Conservation (phyloP, 2,113 vertebrate species). For the Paratilapia polleni region DNA sequence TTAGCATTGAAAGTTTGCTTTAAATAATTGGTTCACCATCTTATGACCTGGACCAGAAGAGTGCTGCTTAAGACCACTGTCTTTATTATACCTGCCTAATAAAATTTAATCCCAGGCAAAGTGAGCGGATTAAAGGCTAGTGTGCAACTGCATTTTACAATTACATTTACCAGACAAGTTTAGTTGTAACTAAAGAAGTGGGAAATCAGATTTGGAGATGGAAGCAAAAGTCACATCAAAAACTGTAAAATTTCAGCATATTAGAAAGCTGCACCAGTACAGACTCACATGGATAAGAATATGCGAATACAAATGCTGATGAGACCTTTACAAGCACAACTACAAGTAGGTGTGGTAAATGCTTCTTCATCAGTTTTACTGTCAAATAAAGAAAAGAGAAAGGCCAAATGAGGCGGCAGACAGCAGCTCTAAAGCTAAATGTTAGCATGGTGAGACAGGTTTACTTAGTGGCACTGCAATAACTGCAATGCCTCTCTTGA, state of each 20-base stretch:
- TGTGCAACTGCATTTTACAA: neutral
- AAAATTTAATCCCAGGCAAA: neutral
- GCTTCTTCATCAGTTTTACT: neutral
- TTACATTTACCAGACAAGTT: neutral
- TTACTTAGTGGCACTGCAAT: neutral
- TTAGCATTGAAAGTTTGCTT: neutral
- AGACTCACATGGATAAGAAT: rapidly evolving
- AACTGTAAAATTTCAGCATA: neutral
- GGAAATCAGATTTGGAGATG: neutral
- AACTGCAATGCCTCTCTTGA: conserved; percentile 4
- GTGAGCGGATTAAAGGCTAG: neutral
- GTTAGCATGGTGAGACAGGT: neutral
- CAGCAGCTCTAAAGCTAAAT: neutral
- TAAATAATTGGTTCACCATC: neutral
- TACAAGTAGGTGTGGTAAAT: neutral
- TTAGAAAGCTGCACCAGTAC: neutral
- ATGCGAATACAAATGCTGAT: neutral
- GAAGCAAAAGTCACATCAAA: neutral
- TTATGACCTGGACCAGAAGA: neutral
- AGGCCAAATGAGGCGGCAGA: neutral
- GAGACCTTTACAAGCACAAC: neutral
- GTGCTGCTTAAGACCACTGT: neutral
- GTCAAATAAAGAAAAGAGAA: neutral
- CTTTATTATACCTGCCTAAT: conserved; percentile 17
- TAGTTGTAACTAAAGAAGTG: neutral